Base-by-base conservation (phyloP, 2,888 invertebrate species). In the Celastrina argiolus region DNA sequence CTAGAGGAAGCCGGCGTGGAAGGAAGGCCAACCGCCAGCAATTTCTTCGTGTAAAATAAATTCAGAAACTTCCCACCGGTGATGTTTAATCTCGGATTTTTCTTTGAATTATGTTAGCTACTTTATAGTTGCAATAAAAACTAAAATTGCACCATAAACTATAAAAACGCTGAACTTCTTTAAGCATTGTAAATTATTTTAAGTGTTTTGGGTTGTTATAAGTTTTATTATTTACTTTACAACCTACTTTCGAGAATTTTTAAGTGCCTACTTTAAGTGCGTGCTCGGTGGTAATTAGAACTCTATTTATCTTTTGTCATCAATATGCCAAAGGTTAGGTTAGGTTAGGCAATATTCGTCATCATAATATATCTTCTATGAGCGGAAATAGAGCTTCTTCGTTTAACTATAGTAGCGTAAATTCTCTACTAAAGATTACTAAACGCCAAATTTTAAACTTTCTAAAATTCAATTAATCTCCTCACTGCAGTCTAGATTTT, bases 81-180 rank as follows among this genome's bases (percentile, higher is more conserved):
- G 74, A 72, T 76, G 74, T 74, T 75, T 76, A 77, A 75, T 75
- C 70, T 69, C 41, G 70, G 66, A 69, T 70, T 70, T 72, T 80
- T 78, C 78, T 82, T 80, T 82, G 81, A 84, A 79, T 81, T 84
- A 82, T 83, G 74, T 71, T 72, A 73, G 73, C 75, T 79, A 78
- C 75, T 73, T 76, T 74, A 70, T 70, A 70, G 71, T 70, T 71
- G 68, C 63, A 69, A 68, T 67, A 68, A 69, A 70, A 69, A 67
- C 70, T 66, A 67, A 71, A 67, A 72, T 64, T 69, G 68, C 68
- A 58, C 18, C 26, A 41, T 65, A 41, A 31, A 65, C 16, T 58
- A 65, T 65, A 56, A 61, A 61, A 61, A 61, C 61, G 61, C 7
- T 39, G 61, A 16, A 39, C 34, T 36, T 39, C 36, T 12, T 39